Evolutionary conservation across 2,113 vertebrate species (phyloP).

Genomic region (Cricetomys ansorgei): DNA sequence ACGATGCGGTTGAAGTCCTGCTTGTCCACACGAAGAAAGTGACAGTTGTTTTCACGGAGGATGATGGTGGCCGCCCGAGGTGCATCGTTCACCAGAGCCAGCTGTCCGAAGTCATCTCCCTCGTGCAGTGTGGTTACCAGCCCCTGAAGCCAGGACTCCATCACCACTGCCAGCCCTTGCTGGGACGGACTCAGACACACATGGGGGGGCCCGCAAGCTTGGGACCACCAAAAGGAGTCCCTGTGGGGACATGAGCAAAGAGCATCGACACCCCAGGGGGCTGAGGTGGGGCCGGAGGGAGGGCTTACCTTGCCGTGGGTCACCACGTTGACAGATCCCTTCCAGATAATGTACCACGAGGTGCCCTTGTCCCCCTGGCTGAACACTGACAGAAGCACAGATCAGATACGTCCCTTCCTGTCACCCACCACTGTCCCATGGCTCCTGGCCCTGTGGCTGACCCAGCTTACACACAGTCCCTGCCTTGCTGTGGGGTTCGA

Average conservation of each 20-base stretch:
- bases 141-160: constrained; percentile 85
- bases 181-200: not conserved
- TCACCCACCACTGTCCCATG: not conserved
- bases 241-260: not conserved
- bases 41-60: constrained; percentile 95
- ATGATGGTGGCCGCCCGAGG: constrained; percentile 96
- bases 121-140: constrained; percentile 95
- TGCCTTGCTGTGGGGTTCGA: constrained; percentile 93
- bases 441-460: not conserved
- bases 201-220: not conserved
- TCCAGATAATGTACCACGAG: constrained; percentile 99
- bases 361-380: constrained; percentile 98
- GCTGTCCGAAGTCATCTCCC: constrained; percentile 96
- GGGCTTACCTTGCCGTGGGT: constrained; percentile 94
- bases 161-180: not conserved
- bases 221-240: not conserved
- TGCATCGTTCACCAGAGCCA: constrained; percentile 95
- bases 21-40: constrained; percentile 97
- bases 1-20: constrained; percentile 97
- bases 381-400: constrained; percentile 88
- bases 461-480: constrained; percentile 95
- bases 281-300: rapidly evolving
- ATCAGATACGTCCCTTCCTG: not conserved
- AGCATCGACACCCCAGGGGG: not conserved
- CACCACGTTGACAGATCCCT: constrained; percentile 97